phyloP scores from a whole-genome alignment of 2,888 invertebrate species.

The Nebria salina region DNA sequence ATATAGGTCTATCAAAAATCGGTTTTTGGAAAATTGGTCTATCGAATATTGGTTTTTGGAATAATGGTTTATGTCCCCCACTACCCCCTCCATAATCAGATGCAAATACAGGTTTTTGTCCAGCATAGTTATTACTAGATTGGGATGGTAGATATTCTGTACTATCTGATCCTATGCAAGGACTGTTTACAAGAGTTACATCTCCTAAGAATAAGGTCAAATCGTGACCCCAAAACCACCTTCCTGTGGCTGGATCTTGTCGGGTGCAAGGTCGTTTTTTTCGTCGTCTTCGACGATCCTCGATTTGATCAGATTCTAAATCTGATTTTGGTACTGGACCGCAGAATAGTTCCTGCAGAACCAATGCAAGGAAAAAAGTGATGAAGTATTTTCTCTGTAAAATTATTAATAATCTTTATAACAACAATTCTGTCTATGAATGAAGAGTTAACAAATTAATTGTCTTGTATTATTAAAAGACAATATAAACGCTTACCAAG shows the following conservation, averaged over 20 bases:
- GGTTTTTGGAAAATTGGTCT: not conserved
- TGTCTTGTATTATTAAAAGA: not conserved
- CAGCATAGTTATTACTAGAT: not conserved
- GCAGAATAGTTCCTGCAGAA: not conserved
- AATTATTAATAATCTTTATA: not conserved
- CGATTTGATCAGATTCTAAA: conserved; percentile 12
- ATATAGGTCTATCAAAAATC: not conserved
- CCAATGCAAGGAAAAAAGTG: not conserved
- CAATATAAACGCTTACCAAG: not conserved
- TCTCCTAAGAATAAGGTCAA: conserved; percentile 35
- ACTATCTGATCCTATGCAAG: not conserved
- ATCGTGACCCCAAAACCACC: conserved; percentile 40
- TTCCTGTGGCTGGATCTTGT: not conserved
- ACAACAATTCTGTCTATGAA: too few species aligned
- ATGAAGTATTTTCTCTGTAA: not conserved
- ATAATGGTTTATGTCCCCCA: conserved; percentile 6
- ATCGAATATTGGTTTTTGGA: not conserved
- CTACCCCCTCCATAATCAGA: conserved; percentile 3
- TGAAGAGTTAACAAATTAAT: too few species aligned
- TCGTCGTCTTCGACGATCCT: conserved; percentile 22
- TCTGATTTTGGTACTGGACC: conserved; percentile 3
- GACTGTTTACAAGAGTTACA: conserved; percentile 21
- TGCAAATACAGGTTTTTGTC: conserved; percentile 2
- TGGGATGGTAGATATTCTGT: not conserved
- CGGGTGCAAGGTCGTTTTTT: conserved; percentile 26